Base-by-base conservation (phyloP, 2,888 invertebrate species). In the Mongoloraphidia duomilia region DNA sequence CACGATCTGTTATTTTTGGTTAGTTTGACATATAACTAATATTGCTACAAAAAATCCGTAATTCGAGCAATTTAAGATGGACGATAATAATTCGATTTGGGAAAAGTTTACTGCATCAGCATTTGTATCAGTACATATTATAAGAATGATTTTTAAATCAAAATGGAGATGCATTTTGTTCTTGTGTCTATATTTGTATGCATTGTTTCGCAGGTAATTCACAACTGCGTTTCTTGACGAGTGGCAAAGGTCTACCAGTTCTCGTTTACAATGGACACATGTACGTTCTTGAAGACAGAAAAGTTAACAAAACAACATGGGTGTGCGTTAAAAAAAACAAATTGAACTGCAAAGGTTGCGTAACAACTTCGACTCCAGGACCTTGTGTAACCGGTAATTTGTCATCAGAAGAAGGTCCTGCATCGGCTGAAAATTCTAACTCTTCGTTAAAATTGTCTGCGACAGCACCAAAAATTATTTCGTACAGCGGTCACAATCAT, bases 261-360 rank as follows among this genome's bases (percentile, higher is more conserved):
- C 33, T 47, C 26, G 47, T 47, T 11, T 47, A 47, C 37, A 43
- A 41, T 34, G 47, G 47, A 12, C 47, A 47, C 38, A 47, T 47
- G 47, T 47, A 47, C 37, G 42, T 43, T 26, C 38, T 47, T 35
- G 47, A 47, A 3, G 42, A 47, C 34, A 35, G 37, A 36, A 41
- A 42, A n/a, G 37, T 13, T 12, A 41, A 47, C 42, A 47, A 42
- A 17, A 42, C 47, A n/a, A 42, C 34, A 13, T 47, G 47, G 47
- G 47, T 47, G 14, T 47, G 47, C 17, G 47, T 47, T 2, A 47
- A 47, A 35, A 41, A 43, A 13, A 34, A 38, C n/a, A 41, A 42
- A 36, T 36, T 47, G 9, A 47, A 42, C 11, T 47, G 47, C 26
- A 41, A 47, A 4, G 47, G 47, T 13, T 47, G 47, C 13, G 47